Evolutionary conservation across 2,888 invertebrate species (phyloP).

Genomic region (Ornithoptera priamus): DNA sequence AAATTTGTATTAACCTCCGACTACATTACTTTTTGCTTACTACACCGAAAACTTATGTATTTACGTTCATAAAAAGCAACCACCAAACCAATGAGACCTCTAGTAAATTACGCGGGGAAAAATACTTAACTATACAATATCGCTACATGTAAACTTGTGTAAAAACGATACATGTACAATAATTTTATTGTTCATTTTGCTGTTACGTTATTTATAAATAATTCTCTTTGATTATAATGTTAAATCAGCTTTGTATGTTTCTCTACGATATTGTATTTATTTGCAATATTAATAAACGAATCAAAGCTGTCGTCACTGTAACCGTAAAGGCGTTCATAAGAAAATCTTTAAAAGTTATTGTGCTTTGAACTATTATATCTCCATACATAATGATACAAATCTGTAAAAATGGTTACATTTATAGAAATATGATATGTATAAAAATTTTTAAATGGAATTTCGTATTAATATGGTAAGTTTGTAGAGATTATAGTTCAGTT

Average conservation of each 20-base stretch:
- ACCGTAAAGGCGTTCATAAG: too few species aligned
- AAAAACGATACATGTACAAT: not conserved
- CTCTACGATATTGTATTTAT: not conserved
- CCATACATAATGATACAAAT: too few species aligned
- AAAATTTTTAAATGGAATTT: too few species aligned
- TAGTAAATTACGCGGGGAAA: slow-evolving; percentile 2
- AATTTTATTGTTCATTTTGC: not conserved
- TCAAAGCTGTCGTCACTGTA: not conserved
- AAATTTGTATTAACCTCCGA: slow-evolving; percentile 22
- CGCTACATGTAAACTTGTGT: not conserved
- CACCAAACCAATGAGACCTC: slow-evolving; percentile 11
- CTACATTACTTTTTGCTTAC: slow-evolving; percentile 14
- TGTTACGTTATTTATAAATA: not conserved
- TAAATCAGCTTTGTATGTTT: not conserved
- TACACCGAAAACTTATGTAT: slow-evolving; percentile 15
- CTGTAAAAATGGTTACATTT: too few species aligned
- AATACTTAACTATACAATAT: not conserved
- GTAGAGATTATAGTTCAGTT: too few species aligned
- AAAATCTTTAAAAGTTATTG: too few species aligned
- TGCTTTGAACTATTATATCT: too few species aligned
- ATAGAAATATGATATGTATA: too few species aligned
- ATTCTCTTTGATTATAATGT: not conserved
- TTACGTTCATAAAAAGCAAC: slow-evolving; percentile 33
- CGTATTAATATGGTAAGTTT: too few species aligned
- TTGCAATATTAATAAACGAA: not conserved